Evolutionary conservation across 53 echinoderm and acorn worm genomes (phyloP), one percentile per base, ranked within the genome.

Genomic region (Holothuria leucospilota): DNA sequence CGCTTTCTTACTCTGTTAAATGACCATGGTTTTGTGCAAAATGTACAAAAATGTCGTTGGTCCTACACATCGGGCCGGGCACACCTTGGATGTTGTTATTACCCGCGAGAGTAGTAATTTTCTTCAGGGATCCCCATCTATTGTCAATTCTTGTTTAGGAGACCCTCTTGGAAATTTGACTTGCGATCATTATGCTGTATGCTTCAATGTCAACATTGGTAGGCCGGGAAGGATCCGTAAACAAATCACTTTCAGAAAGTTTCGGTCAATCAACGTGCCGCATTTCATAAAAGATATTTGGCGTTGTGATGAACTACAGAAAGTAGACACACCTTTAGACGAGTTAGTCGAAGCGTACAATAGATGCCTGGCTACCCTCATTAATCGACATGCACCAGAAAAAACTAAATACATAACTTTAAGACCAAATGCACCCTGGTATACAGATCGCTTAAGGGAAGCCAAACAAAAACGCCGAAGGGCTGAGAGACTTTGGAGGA

Each of bases 211-310:
- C 80, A 79, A 59, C 9, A 28, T 38, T 26, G 20, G 42, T 6
- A 42, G 42, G 42, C 42, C 42, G 9, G 9, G 40, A 42, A 4
- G 27, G 34, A 10, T 23, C 25, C 56, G 80, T 18, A 79, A 59
- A 59, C 13, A 24, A 20, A 59, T 53, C 27, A 79, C 80, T 15
- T 79, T 79, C 61, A 79, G 80, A 79, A 56, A 79, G 60, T 79
- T 59, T 26, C 1, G 58, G 18, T 51, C 52, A 25, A 79, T 79
- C 29, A 79, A 29, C 56, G 49, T 79, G 4, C 61, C 56, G 13
- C 27, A 79, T 52, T 79, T 79, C 27, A 59, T 60, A 20, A 59
- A 79, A 59, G 80, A 79, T 34, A 53, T 79, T 5, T 25, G 6
- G 53, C 15, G 10, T 3, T 79, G 59, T 59, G 79, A 79, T 24